A percentile compares a stretch with the other conserved stretches of the same genome.
phyloP scores from a whole-genome alignment of 2,797 vertebrate species.

The Picus viridis region DNA sequence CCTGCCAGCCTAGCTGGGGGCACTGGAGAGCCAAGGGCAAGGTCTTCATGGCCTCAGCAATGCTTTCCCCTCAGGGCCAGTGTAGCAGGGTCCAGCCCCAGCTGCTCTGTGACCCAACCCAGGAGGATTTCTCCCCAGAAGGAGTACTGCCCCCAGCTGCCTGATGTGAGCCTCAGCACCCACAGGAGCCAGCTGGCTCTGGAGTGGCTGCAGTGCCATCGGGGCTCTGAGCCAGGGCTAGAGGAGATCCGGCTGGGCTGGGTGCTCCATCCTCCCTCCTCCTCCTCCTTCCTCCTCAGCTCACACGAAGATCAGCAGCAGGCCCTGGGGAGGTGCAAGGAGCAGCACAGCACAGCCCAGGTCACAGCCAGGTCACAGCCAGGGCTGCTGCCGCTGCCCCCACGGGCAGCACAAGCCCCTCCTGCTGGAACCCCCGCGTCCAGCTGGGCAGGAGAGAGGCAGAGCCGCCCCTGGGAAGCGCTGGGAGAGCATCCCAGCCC shows the following conservation, averaged over 20 bases:
- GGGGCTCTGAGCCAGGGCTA: neutral
- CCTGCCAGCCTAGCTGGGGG: rapidly evolving
- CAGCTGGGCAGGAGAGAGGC: no score
- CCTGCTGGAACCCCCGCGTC: neutral
- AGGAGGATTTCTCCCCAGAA: no score
- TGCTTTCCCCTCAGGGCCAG: neutral
- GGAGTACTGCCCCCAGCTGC: no score
- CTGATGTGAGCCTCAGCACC: rapidly evolving
- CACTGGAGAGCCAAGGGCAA: neutral
- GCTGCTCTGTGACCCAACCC: neutral
- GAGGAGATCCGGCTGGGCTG: neutral
- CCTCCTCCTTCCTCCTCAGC: neutral
- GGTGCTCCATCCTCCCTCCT: neutral
- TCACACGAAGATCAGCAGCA: conserved; percentile 5
- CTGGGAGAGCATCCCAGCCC: rapidly evolving
- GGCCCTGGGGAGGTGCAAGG: neutral
- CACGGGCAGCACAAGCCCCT: neutral
- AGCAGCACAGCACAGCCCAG: rapidly evolving
- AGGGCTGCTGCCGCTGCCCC: no score
- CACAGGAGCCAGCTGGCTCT: neutral
- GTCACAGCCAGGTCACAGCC: neutral
- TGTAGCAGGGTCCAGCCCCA: neutral
- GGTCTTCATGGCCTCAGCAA: neutral
- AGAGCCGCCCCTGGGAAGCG: neutral
- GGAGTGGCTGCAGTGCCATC: neutral